Percentiles rank a stretch among this genome's conserved stretches.
Conservation (phyloP, 2,113 vertebrate genomes). For the Ranitomeya imitator region DNA sequence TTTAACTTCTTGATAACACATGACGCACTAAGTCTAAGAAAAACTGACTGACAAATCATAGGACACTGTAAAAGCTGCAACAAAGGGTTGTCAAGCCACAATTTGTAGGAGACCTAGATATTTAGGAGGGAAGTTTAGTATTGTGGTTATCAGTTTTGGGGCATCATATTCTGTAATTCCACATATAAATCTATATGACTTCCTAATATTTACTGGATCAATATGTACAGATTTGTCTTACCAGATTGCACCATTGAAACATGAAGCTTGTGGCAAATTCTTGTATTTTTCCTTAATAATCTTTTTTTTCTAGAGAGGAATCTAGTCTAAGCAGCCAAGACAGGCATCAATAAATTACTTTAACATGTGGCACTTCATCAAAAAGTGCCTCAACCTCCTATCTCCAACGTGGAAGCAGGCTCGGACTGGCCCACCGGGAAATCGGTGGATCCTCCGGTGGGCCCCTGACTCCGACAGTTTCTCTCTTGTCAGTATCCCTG, state of each 20-base stretch:
- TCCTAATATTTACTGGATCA: not conserved
- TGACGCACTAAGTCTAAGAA: too few relatives aligned
- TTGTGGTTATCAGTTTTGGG: too few relatives aligned
- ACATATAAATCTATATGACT: not conserved
- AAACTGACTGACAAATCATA: too few relatives aligned
- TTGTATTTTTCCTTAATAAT: slow-evolving; percentile 5
- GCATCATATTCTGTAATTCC: not conserved
- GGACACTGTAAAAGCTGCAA: too few relatives aligned
- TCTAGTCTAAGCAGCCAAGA: slow-evolving; percentile 50
- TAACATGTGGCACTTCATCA: slow-evolving; percentile 56
- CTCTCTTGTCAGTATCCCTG: too few relatives aligned
- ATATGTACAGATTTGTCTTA: not conserved
- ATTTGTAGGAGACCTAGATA: too few relatives aligned
- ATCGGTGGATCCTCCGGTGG: too few relatives aligned
- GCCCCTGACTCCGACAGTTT: too few relatives aligned
- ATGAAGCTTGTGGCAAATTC: slow-evolving; percentile 27
- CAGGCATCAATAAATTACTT: slow-evolving; percentile 56
- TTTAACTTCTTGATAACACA: too few relatives aligned
- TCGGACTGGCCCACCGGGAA: too few relatives aligned
- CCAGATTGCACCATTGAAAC: not conserved
- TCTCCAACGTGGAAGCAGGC: slow-evolving; percentile 51
- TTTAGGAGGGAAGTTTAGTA: too few relatives aligned
- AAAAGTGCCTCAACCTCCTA: slow-evolving; percentile 53
- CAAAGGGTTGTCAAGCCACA: too few relatives aligned
- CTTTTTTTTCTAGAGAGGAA: slow-evolving; percentile 25